A percentile compares a stretch with the other conserved stretches of the same genome.
Conservation (phyloP, 2,113 vertebrate species). For the Amia ocellicauda region DNA sequence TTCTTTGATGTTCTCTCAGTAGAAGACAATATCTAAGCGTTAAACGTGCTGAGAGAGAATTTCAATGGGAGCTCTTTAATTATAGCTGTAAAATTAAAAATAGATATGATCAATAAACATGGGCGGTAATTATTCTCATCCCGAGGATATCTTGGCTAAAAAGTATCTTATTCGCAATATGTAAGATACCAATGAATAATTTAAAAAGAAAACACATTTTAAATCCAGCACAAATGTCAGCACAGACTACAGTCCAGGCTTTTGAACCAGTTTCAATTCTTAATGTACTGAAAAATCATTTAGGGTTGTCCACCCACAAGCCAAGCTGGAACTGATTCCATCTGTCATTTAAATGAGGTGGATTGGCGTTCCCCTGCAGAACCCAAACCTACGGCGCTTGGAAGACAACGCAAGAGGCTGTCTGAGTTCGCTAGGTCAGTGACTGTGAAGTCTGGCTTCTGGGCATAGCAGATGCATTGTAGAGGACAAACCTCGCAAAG, state of each 20-base stretch:
- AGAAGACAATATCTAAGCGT: slow-evolving; percentile 10
- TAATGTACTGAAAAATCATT: neutral
- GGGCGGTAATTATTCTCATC: slow-evolving; percentile 8
- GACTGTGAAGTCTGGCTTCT: neutral
- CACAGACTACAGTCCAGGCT: too few species aligned
- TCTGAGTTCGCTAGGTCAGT: too few species aligned
- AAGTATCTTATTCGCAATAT: too few species aligned
- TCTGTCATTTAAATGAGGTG: neutral
- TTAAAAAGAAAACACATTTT: too few species aligned
- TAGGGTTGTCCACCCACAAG: neutral
- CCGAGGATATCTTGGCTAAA: neutral
- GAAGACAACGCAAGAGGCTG: neutral
- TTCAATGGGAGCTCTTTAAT: slow-evolving; percentile 8
- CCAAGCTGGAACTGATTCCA: neutral
- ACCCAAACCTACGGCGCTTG: neutral
- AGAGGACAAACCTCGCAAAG: too few species aligned
- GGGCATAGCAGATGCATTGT: too few species aligned
- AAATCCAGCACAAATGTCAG: too few species aligned
- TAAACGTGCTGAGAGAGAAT: slow-evolving; percentile 26
- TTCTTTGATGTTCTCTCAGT: slow-evolving; percentile 20
- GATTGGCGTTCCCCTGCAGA: neutral
- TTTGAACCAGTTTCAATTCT: too few species aligned
- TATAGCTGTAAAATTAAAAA: neutral
- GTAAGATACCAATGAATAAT: too few species aligned
- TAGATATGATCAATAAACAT: slow-evolving; percentile 3